Base-by-base conservation (phyloP, 2,113 vertebrate species). In the Bungarus multicinctus region DNA sequence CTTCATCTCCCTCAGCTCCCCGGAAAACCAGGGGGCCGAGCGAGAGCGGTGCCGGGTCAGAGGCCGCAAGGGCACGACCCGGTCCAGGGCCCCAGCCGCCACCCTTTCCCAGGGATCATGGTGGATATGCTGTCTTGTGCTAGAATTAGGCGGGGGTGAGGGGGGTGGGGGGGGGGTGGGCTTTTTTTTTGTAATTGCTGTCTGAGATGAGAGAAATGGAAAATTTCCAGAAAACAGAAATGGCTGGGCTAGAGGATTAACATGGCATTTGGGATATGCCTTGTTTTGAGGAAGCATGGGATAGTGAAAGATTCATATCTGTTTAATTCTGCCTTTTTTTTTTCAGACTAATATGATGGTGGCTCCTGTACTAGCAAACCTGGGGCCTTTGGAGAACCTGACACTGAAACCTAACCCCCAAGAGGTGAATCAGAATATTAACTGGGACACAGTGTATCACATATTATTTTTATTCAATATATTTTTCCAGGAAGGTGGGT, bases 321-420 rank as follows among this genome's bases (percentile, higher is more conserved):
- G 0, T 34, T 2, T 52, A 60, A 64, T 23, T 89, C 22, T 30
- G 39, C 22, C 88, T 89, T 85, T 87, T 23, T 89, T 89, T 87
- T 88, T 87, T 11, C 94, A 97, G 97, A 90, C 86, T 0, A 95
- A 96, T 91, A 93, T 58, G 89, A 5, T 45, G 0, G 95, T 99
- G 23, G 98, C 98, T 0, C 99, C 99, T 0, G 96, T 99, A 0
- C 90, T 99, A 58, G 99, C 98, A 9, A 97, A 98, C 58, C 95
- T 99, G 34, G 99, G 99, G 1, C 97, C 98, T 0, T 30, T 99
- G 90, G 98, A 99, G 95, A 94, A 94, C 8, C 89, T 98, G 95
- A 96, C 93, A 1, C 98, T 99, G 92, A 97, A 92, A 85, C 99
- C 99, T 86, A 99, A 98, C 95, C 98, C 98, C 0, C 95, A 96